A percentile compares a stretch with the other conserved stretches of the same genome.
Conservation (phyloP, 2,888 invertebrate genomes). For the Tryphoninae sp. region DNA sequence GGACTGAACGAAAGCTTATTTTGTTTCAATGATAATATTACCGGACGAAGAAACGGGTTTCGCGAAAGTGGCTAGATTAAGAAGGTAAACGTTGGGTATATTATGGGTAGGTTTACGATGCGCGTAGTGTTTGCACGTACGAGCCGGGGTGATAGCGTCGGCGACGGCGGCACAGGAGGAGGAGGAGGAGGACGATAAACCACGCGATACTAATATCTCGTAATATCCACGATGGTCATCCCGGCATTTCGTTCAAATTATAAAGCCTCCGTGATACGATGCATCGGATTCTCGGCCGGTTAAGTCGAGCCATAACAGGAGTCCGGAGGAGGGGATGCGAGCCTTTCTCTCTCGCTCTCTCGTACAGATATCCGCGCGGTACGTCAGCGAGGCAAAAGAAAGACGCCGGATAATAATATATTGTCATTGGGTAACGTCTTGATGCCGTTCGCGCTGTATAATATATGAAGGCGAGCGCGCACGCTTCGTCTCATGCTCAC, state of each 20-base stretch:
- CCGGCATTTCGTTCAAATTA: conserved; percentile 66
- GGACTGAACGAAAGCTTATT: no score
- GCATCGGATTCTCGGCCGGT: conserved; percentile 61
- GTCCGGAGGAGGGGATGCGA: conserved; percentile 42
- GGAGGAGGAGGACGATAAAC: conserved; percentile 22
- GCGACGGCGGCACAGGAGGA: conserved; percentile 31
- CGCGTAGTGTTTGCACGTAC: no score
- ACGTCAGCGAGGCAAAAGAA: conserved; percentile 63
- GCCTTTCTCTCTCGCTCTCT: conserved; percentile 2
- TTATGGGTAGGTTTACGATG: no score
- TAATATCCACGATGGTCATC: conserved; percentile 52
- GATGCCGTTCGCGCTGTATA: conserved; percentile 70
- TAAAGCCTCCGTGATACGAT: conserved; percentile 59
- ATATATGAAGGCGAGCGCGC: conserved; percentile 72
- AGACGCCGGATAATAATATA: conserved; percentile 74
- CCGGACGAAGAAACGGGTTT: no score
- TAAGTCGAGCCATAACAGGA: conserved; percentile 66
- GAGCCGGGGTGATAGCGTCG: not conserved
- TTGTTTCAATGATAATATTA: no score
- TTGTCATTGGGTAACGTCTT: conserved; percentile 76
- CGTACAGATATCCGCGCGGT: not conserved
- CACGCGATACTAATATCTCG: conserved; percentile 45
- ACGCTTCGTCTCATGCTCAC: conserved; percentile 42
- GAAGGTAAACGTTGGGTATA: no score
- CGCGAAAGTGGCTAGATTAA: no score